Base-by-base conservation (phyloP, 2,888 invertebrate species). In the Orthosia gothica region DNA sequence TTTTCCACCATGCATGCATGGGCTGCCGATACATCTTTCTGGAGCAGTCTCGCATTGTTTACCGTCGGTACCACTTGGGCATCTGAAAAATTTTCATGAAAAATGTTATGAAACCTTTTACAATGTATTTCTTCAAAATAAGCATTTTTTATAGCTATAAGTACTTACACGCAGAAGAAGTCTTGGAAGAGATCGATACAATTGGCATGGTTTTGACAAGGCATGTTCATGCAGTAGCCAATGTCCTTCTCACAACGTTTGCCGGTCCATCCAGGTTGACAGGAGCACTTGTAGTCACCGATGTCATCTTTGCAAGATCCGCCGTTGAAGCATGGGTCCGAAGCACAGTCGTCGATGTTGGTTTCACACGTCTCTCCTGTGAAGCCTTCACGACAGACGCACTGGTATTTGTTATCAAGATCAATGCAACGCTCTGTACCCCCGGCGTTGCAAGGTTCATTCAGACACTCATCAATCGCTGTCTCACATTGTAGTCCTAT, bases 41-140 rank as follows among this genome's bases (percentile, higher is more conserved):
- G 99, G 99, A 0, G 99, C 99, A 0, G 99, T 99, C 95, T 99
- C 99, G 93, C 99, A 99, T 92, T 99, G 98, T 94, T 99, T 99
- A 15, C 99, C 99, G 90, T 99, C 99, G 0, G 99, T 99, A 87
- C 99, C 99, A 82, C 98, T 99, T 62, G 99, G 99, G 90, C 99
- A 99, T 13, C 98, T 98, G 87, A 68, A 92, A 92, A 47, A 52
- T 58, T 26, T 5, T 7, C 1, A 54, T 13, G 47, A 64, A 11
- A 89, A 89, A 76, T 54, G 67, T 69, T 40, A 40, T 40, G 40
- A 40, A 32, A 0, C 40, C 40, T 40, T 9, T 40, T 40, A 40
- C 9, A 40, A 9, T 9, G 7, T 40, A 9, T 40, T 55, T 55
- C 23, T 5, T 7, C 1, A 57, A 15, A 49, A 64, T 11, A 89